Percentiles rank a stretch among this genome's conserved stretches.
These are phyloP conservation scores for Protaetia brevitarsis DNA, from an alignment of 1,140 invertebrate genomes.

Conservation along the genomic window DNA sequence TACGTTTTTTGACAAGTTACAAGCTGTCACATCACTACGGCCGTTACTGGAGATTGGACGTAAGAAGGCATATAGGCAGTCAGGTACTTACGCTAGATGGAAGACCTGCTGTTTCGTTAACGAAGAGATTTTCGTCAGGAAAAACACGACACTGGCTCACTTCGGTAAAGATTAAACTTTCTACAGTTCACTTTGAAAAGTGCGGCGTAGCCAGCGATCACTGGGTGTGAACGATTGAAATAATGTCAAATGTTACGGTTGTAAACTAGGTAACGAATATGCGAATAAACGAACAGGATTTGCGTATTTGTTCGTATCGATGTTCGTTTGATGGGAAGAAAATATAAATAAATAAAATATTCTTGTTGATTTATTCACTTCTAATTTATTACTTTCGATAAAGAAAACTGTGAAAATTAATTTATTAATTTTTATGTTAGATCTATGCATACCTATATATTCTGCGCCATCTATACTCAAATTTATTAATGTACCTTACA, in stretches of 20 bases:
- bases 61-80: neutral
- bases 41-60: neutral
- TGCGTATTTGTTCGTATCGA: too few species aligned
- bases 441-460: too few species aligned
- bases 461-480: too few species aligned
- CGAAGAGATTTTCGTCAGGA: neutral
- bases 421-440: too few species aligned
- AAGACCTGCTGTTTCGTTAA: neutral
- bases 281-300: too few species aligned
- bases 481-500: too few species aligned
- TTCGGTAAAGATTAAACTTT: neutral
- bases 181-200: neutral
- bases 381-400: too few species aligned
- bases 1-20: slow-evolving; percentile 11
- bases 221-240: neutral
- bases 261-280: neutral
- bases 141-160: neutral
- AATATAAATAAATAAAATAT: too few species aligned
- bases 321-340: too few species aligned
- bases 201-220: neutral
- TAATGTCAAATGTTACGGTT: neutral
- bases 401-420: too few species aligned
- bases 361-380: too few species aligned
- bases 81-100: neutral
- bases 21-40: neutral